These are phyloP conservation scores for Isaurus tuberculatus DNA, from an alignment of 92 coral and sea anemone genomes.

Conservation along the genomic window DNA sequence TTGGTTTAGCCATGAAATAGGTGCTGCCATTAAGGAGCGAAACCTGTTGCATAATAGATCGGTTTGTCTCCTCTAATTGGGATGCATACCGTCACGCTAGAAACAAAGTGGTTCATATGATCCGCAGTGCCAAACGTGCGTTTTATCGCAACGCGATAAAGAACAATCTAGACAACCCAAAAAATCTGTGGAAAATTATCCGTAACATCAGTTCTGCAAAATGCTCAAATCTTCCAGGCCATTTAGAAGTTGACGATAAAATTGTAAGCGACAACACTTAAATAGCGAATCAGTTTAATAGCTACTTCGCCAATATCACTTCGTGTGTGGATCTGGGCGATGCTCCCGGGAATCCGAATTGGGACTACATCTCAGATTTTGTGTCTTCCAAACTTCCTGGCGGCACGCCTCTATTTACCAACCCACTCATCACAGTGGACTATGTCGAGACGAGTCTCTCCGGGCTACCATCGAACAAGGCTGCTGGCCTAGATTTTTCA, in stretches of 20 bases:
- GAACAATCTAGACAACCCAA: constrained; percentile 53
- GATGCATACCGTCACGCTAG: constrained; percentile 25
- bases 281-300: constrained; percentile 49
- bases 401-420: constrained; percentile 38
- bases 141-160: constrained; percentile 27
- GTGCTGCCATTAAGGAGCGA: constrained; percentile 40
- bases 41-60: constrained; percentile 8
- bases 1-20: constrained; percentile 25
- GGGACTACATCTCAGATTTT: constrained; percentile 26
- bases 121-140: constrained; percentile 9
- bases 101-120: constrained; percentile 34
- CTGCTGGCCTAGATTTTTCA: constrained; percentile 21
- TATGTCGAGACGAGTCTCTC: constrained; percentile 36
- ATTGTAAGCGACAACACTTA: constrained; percentile 43
- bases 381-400: constrained; percentile 47
- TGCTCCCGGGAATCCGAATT: constrained; percentile 37
- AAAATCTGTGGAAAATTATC: constrained; percentile 58
- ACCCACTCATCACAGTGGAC: constrained; percentile 56
- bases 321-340: constrained; percentile 43
- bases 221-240: constrained; percentile 49
- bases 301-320: constrained; percentile 47
- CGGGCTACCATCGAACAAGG: not conserved
- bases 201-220: constrained; percentile 53
- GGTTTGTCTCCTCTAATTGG: not conserved
- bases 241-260: constrained; percentile 50